These are phyloP conservation scores for Opisthocomus hoazin DNA, from an alignment of 2,113 vertebrate genomes.

Conservation along the genomic window DNA sequence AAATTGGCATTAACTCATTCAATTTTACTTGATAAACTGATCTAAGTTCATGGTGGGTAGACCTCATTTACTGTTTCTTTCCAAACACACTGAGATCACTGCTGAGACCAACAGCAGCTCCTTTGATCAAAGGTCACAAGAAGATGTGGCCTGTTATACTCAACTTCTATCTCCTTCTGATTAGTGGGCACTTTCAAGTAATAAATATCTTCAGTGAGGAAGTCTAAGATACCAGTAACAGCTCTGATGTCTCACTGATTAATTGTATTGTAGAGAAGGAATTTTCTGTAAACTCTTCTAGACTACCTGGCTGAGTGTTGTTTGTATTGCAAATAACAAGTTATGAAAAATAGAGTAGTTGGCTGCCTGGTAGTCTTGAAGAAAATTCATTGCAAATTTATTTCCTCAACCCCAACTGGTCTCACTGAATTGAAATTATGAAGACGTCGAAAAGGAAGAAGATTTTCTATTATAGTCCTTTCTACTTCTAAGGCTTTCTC, in stretches of 20 bases:
- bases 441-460: not conserved
- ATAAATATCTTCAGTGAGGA: not conserved
- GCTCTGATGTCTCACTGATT: not conserved
- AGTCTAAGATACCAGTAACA: not conserved
- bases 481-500: not conserved
- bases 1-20: not conserved
- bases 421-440: not conserved
- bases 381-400: not conserved
- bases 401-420: not conserved
- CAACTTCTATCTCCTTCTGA: not conserved
- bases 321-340: not conserved
- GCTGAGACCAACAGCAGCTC: not conserved
- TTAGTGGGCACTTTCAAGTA: not conserved
- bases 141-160: not conserved
- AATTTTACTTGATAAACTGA: not conserved
- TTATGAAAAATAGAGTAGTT: not conserved
- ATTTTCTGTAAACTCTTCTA: not conserved
- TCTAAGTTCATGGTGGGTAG: not conserved
- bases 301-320: not conserved
- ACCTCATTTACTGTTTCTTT: not conserved
- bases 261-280: not conserved
- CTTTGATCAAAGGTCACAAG: not conserved
- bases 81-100: not conserved
- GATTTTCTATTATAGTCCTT: not conserved
- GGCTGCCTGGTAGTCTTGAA: not conserved